phyloP scores from a whole-genome alignment of 2,888 invertebrate species.

The Blastobasis adustella region DNA sequence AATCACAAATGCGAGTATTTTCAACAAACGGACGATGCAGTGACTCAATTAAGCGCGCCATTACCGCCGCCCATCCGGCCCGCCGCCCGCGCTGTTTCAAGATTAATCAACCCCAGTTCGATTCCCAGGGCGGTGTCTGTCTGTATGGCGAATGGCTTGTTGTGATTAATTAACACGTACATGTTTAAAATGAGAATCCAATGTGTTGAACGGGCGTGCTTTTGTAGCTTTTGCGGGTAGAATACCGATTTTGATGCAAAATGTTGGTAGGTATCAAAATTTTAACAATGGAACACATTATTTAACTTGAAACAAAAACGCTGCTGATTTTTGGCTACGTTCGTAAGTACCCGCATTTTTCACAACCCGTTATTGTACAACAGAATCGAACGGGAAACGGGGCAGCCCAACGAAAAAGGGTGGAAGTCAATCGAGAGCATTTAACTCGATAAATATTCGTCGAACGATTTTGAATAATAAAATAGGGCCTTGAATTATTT shows the following conservation, averaged over 20 bases:
- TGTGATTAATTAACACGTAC: no score
- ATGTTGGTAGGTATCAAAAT: no score
- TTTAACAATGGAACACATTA: no score
- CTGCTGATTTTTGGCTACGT: no score
- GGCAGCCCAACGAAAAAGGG: constrained; percentile 1
- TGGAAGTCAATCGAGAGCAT: constrained; percentile 6
- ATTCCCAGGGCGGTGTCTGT: constrained; percentile 3
- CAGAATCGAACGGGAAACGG: constrained; percentile 1
- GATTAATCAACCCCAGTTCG: constrained; percentile 19
- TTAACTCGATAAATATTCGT: constrained; percentile 9
- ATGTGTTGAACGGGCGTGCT: no score
- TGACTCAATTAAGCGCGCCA: constrained; percentile 15
- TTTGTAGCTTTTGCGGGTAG: no score
- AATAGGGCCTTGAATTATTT: constrained; percentile 6
- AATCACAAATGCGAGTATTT: neutral
- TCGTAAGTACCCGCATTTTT: no score
- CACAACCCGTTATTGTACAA: constrained; percentile 4
- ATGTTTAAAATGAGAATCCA: no score
- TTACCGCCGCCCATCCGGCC: constrained; percentile 7
- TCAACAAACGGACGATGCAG: constrained; percentile 9
- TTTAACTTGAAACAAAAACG: no score
- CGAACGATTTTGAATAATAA: constrained; percentile 6
- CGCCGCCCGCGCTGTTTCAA: constrained; percentile 7
- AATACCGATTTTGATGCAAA: no score
- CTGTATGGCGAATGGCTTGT: no score